Percentiles rank a stretch among this genome's conserved stretches.
Evolutionary conservation across 2,113 vertebrate genomes (phyloP).

Genomic region (Alosa alosa): DNA sequence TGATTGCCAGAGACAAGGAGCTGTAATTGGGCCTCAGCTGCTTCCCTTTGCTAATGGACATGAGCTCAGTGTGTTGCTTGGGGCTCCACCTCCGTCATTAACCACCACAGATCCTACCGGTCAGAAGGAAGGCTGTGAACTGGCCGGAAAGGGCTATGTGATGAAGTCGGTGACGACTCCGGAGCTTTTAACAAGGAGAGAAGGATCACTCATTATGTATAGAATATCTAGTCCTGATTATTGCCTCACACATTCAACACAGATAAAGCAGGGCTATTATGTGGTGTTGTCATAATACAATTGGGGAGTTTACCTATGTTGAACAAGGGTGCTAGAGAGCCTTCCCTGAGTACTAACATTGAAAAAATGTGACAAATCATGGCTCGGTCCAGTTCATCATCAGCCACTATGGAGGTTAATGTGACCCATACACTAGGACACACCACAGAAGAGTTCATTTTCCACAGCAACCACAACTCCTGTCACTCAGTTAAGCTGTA

Average conservation of each 20-base stretch:
- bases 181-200: neutral
- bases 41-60: neutral
- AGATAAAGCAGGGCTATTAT: neutral
- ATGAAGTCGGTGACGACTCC: neutral
- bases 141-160: neutral
- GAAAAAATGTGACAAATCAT: neutral
- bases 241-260: neutral
- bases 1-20: neutral
- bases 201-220: neutral
- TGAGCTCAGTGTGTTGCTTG: neutral
- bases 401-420: neutral
- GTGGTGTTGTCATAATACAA: neutral
- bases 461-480: neutral
- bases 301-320: neutral
- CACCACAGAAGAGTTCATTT: neutral
- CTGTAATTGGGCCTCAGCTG: slow-evolving; percentile 14
- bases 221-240: neutral
- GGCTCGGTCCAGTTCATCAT: neutral
- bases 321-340: neutral
- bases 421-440: neutral
- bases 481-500: neutral
- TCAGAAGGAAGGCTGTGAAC: neutral
- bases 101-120: neutral
- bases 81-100: neutral
- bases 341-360: neutral